Evolutionary conservation across 2,888 invertebrate genomes (phyloP).

Genomic region (Cataglyphis albicans): DNA sequence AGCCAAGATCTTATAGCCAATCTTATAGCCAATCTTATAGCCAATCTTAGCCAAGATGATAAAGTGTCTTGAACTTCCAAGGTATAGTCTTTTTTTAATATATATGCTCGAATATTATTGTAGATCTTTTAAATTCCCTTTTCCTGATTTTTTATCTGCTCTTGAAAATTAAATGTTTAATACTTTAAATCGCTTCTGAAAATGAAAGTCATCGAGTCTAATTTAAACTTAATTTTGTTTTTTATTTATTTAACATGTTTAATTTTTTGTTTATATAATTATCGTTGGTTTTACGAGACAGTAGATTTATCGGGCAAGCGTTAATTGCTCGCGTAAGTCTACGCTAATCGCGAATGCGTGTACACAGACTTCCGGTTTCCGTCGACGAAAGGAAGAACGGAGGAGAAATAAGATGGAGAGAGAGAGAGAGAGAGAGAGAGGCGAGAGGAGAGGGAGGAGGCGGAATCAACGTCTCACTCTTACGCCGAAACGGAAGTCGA

Average conservation of each 20-base stretch:
- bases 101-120: background rate
- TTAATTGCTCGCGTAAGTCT: constrained; percentile 18
- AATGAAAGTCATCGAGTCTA: background rate
- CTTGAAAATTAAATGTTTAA: background rate
- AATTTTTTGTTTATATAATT: background rate
- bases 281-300: background rate
- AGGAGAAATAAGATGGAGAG: constrained; percentile 36
- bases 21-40: background rate
- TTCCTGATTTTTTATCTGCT: background rate
- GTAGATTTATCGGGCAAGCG: background rate
- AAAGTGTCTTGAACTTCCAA: background rate
- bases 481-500: constrained; percentile 72
- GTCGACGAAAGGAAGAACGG: constrained; percentile 55
- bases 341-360: constrained; percentile 73
- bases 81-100: background rate
- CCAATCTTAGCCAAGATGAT: background rate
- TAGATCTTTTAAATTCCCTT: background rate
- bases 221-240: constrained; percentile 5
- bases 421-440: constrained; percentile 33
- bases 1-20: background rate
- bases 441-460: constrained; percentile 33
- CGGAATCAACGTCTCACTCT: constrained; percentile 62
- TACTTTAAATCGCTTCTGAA: background rate
- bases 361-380: constrained; percentile 77
- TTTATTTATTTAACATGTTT: background rate